These are phyloP conservation scores for Xenentodon cancila DNA, from an alignment of 2,797 vertebrate species.

Conservation along the genomic window DNA sequence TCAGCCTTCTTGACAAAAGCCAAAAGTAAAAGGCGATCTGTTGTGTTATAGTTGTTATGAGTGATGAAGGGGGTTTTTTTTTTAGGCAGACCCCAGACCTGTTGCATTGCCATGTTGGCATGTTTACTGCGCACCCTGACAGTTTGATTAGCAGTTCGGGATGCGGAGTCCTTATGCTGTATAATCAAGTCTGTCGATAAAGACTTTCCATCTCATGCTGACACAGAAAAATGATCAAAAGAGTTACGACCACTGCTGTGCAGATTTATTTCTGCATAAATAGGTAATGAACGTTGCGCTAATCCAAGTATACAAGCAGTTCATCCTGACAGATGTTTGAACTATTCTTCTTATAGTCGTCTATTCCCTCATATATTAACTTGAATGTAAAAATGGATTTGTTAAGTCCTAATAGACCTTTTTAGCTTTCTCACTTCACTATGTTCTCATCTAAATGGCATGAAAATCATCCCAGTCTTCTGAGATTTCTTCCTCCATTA, in stretches of 20 bases:
- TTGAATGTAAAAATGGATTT: conserved; percentile 6
- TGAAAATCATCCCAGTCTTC: neutral
- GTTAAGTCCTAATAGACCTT: conserved; percentile 4
- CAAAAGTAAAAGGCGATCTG: conserved; percentile 33
- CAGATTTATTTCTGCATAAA: conserved; percentile 18
- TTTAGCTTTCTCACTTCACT: conserved; percentile 6
- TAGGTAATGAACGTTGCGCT: conserved; percentile 1
- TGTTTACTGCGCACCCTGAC: conserved; percentile 62
- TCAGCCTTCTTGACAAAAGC: no score
- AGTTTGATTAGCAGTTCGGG: conserved; percentile 69
- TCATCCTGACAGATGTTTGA: conserved; percentile 5
- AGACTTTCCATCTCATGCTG: conserved; percentile 46
- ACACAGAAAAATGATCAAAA: conserved; percentile 41
- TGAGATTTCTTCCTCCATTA: neutral
- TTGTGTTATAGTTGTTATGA: conserved; percentile 59
- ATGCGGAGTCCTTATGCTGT: conserved; percentile 34
- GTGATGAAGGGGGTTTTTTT: conserved; percentile 68
- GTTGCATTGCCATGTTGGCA: conserved; percentile 62
- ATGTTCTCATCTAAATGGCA: neutral
- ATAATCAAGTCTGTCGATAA: conserved; percentile 69
- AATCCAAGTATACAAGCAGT: neutral
- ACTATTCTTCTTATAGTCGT: neutral
- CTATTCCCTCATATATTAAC: conserved; percentile 3
- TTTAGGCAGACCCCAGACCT: conserved; percentile 53
- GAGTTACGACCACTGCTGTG: neutral